Percentiles rank a stretch among this genome's conserved stretches.
Evolutionary conservation across 2,113 vertebrate species (phyloP).

Genomic region (Tupaia chinensis): DNA sequence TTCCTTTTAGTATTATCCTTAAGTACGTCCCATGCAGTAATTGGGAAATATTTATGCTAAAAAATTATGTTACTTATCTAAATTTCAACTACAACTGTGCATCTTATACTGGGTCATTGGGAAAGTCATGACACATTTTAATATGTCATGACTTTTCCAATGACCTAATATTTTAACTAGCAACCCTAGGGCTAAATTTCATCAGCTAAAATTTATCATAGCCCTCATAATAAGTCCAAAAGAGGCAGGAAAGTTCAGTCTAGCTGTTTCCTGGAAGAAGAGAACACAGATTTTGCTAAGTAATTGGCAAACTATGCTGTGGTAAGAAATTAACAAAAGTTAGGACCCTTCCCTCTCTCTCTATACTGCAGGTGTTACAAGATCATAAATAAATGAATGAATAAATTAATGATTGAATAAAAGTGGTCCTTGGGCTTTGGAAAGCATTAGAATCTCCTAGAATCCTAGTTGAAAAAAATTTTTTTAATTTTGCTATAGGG

Average conservation of each 20-base stretch:
- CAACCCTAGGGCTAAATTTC: not conserved
- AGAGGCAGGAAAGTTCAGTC: not conserved
- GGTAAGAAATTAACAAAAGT: not conserved
- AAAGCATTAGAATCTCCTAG: not conserved
- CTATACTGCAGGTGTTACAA: not conserved
- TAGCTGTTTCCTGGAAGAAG: not conserved
- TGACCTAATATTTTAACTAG: not conserved
- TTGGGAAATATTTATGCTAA: not conserved
- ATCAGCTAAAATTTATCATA: not conserved
- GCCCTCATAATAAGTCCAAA: not conserved
- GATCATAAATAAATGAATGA: not conserved
- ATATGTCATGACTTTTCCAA: too few relatives aligned
- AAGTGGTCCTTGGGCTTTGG: not conserved
- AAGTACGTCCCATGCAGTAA: not conserved
- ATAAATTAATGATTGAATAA: not conserved
- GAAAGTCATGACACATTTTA: too few relatives aligned
- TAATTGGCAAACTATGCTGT: not conserved
- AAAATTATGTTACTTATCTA: not conserved
- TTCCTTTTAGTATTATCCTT: not conserved
- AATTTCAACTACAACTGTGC: slow-evolving; percentile 14
- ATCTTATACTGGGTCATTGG: not conserved
- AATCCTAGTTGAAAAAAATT: not conserved
- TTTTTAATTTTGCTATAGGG: too few relatives aligned
- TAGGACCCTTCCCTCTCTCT: not conserved
- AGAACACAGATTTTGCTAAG: not conserved